Evolutionary conservation across 2,888 invertebrate species (phyloP), one percentile per base, ranked within the genome.

Genomic region (Patella depressa): DNA sequence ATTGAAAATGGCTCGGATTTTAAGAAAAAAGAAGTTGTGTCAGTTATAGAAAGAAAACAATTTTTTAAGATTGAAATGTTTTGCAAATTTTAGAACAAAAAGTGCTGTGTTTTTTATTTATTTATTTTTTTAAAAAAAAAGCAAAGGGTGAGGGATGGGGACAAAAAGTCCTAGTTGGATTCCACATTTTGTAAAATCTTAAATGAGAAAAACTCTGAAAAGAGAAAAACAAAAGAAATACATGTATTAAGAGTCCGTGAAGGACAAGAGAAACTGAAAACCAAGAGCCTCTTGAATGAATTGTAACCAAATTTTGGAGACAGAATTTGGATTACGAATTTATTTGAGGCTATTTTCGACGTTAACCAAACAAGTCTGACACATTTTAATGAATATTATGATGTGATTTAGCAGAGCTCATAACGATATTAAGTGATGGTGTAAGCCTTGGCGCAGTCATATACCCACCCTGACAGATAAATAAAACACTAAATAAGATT

Each of bases 331-430:
- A 19, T n/a, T 65, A 65, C 24, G 24, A 65, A 65, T 65, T 65
- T 65, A 65, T 65, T 65, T 65, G 65, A 24, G 65, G 65, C 65
- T 65, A 11, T 65, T 65, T 65, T 65, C 65, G 65, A 65, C 65
- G 14, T 65, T 19, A 65, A 65, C 11, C 9, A n/a, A 65, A 65
- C 24, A 24, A 65, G 14, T 24, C 19, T 11, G 65, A 65, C 65
- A 7, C 12, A 65, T 24, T 11, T 12, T 19, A 24, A 19, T 5
- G 12, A 14, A 65, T 45, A 45, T 45, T 45, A 45, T 45, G 12
- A 65, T 65, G 65, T 19, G 24, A 65, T 24, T 24, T 15, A 65
- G 14, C 65, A 65, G 65, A 65, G 65, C 65, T 65, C 12, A 19
- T 12, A 65, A 24, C 45, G 45, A 45, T 19, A 65, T 14, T 11